Evolutionary conservation across 2,113 vertebrate genomes (phyloP).

Genomic region (Pan paniscus): DNA sequence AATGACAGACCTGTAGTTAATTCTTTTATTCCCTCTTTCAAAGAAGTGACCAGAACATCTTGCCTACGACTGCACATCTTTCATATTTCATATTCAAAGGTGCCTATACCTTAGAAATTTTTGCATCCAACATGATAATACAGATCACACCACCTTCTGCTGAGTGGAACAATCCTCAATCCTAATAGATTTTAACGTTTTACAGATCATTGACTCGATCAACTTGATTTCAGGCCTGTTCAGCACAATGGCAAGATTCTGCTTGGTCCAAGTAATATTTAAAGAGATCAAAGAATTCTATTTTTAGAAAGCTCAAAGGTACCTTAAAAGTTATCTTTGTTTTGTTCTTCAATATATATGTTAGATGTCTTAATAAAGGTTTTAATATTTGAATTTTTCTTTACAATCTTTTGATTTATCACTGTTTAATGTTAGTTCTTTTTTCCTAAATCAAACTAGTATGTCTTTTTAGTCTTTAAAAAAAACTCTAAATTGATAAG

Average conservation of each 20-base stretch:
- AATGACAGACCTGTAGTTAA: accelerated
- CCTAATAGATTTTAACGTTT: neutral
- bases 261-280: neutral
- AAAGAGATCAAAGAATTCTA: neutral
- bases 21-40: neutral
- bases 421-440: neutral
- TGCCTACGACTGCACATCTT: accelerated
- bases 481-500: neutral
- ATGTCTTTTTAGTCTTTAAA: neutral
- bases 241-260: neutral
- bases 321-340: neutral
- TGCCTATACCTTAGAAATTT: neutral
- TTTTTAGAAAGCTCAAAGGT: neutral
- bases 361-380: neutral
- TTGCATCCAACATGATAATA: neutral
- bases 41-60: accelerated
- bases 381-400: slow-evolving; percentile 16
- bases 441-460: neutral
- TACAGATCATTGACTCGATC: neutral
- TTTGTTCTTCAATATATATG: neutral
- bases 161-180: neutral
- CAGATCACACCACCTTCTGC: neutral
- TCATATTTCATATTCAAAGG: neutral
- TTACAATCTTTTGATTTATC: neutral
- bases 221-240: neutral